Conservation (phyloP, 2,113 vertebrate species). For the Anoplopoma fimbria region DNA sequence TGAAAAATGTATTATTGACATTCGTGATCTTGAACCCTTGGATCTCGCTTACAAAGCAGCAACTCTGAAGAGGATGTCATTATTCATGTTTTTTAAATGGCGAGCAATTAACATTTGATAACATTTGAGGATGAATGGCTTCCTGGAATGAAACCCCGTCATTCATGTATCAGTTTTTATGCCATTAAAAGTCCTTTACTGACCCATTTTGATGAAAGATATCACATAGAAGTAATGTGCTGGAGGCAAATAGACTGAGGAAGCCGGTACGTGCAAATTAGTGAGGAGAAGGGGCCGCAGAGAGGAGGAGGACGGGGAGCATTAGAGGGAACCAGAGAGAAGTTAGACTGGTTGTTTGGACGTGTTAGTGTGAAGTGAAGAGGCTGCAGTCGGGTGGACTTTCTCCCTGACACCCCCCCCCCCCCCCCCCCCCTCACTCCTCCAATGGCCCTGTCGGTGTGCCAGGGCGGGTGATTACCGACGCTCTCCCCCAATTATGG, state of each 20-base stretch:
- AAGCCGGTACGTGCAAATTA: slow-evolving; percentile 53
- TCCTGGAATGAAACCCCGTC: slow-evolving; percentile 51
- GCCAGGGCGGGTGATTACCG: slow-evolving; percentile 98
- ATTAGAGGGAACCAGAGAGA: slow-evolving; percentile 50
- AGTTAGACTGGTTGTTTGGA: slow-evolving; percentile 70
- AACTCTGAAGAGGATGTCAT: slow-evolving; percentile 49
- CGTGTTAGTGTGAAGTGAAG: slow-evolving; percentile 73
- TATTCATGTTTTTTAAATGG: slow-evolving; percentile 45
- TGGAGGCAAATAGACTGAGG: slow-evolving; percentile 13
- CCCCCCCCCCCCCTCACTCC: slow-evolving; percentile 47
- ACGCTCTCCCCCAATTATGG: slow-evolving; percentile 99
- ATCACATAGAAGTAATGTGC: slow-evolving; percentile 26
- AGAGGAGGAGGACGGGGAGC: slow-evolving; percentile 33
- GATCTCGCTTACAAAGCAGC: slow-evolving; percentile 35
- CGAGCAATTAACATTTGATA: slow-evolving; percentile 57
- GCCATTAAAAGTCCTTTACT: slow-evolving; percentile 40
- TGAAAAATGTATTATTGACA: slow-evolving; percentile 36
- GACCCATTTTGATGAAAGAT: slow-evolving; percentile 53
- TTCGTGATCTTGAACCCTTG: slow-evolving; percentile 47
- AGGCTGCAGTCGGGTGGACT: slow-evolving; percentile 69
- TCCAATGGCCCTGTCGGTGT: slow-evolving; percentile 91
- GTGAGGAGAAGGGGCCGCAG: slow-evolving; percentile 1
- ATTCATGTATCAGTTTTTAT: slow-evolving; percentile 50
- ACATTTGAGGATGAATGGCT: slow-evolving; percentile 52
- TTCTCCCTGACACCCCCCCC: slow-evolving; percentile 56